A percentile compares a stretch with the other conserved stretches of the same genome.
Evolutionary conservation across 1,140 invertebrate species (phyloP).

Genomic region (Papilio aristodemus): DNA sequence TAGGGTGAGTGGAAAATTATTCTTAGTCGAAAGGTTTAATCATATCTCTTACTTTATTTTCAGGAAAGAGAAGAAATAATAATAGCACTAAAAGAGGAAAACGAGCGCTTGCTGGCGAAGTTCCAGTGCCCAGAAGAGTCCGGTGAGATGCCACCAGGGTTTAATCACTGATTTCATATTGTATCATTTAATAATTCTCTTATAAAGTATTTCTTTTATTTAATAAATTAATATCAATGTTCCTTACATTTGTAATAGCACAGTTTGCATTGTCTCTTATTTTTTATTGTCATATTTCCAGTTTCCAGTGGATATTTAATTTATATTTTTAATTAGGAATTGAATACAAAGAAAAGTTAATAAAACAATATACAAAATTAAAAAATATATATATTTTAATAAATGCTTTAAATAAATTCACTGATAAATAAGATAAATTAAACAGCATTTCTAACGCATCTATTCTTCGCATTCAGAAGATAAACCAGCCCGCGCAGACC

Average conservation of each 20-base stretch:
- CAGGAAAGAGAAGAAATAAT: constrained; percentile 71
- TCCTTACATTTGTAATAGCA: too few species aligned
- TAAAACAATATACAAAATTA: not conserved
- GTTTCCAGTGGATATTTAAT: too few species aligned
- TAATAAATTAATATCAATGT: too few species aligned
- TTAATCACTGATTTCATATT: not conserved
- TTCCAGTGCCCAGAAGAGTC: constrained; percentile 54
- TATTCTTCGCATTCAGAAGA: not conserved
- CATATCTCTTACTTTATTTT: constrained; percentile 15
- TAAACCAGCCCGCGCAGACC: not conserved
- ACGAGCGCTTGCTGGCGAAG: constrained; percentile 66
- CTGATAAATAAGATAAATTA: not conserved
- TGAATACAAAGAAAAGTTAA: not conserved
- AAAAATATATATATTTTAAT: constrained; percentile 13
- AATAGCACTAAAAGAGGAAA: constrained; percentile 65
- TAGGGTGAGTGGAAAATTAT: too few species aligned
- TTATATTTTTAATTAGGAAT: too few species aligned
- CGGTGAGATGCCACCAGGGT: not conserved
- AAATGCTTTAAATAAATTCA: constrained; percentile 4
- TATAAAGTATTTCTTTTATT: too few species aligned
- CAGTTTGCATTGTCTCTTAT: too few species aligned
- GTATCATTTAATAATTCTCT: too few species aligned
- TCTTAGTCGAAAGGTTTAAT: too few species aligned
- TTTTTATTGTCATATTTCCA: too few species aligned
- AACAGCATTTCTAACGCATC: not conserved